Evolutionary conservation across 2,113 vertebrate species (phyloP).

Genomic region (Microtus oregoni): DNA sequence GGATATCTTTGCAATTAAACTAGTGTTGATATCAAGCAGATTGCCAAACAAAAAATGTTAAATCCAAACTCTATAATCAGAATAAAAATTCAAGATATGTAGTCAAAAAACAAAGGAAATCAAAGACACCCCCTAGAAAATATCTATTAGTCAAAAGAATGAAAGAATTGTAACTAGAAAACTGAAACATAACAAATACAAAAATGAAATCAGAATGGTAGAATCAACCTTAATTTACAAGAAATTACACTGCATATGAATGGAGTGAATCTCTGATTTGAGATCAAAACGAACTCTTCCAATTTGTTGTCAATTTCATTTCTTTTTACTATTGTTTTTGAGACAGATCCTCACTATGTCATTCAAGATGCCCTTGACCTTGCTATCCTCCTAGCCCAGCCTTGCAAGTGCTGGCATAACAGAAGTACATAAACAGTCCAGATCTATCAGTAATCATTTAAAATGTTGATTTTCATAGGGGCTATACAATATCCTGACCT

Average conservation of each 20-base stretch:
- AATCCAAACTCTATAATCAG: background rate
- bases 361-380: too few species aligned
- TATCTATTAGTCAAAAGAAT: background rate
- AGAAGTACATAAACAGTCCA: too few species aligned
- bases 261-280: background rate
- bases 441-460: background rate
- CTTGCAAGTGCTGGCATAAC: background rate
- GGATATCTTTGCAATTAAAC: background rate
- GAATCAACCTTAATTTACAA: background rate
- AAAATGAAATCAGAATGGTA: background rate
- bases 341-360: too few species aligned
- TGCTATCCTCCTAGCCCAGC: background rate
- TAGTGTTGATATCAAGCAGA: background rate
- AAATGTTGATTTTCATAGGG: background rate
- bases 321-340: background rate
- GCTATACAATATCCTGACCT: background rate
- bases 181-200: background rate
- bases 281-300: background rate
- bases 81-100: background rate
- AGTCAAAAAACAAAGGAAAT: background rate
- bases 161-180: background rate
- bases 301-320: background rate
- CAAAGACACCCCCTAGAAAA: background rate
- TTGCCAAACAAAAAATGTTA: background rate
- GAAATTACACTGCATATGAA: background rate